Conservation (phyloP, 1,140 invertebrate genomes). For the Augochlora pura region DNA sequence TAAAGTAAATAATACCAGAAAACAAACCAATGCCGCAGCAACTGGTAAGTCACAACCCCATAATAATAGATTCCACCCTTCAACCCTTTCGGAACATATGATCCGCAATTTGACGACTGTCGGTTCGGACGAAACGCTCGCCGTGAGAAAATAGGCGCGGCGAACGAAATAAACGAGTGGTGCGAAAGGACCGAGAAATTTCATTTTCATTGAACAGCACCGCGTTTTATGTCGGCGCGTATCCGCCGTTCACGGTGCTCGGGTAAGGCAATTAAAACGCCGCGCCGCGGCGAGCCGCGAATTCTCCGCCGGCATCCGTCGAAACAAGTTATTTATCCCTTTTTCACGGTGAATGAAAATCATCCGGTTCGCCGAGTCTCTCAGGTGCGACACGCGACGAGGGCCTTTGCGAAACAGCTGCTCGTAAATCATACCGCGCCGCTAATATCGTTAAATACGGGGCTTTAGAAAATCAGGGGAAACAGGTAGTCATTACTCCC, state of each 20-base stretch:
- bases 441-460: constrained; percentile 15
- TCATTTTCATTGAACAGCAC: too few species aligned
- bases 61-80: too few species aligned
- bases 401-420: constrained; percentile 33
- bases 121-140: too few species aligned
- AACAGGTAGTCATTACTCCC: constrained; percentile 20
- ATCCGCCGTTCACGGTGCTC: background rate
- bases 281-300: background rate
- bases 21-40: too few species aligned
- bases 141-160: too few species aligned
- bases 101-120: too few species aligned
- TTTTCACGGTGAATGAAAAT: constrained; percentile 28
- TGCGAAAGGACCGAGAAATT: too few species aligned
- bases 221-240: too few species aligned
- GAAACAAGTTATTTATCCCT: constrained; percentile 17
- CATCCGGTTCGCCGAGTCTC: background rate
- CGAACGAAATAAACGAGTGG: too few species aligned
- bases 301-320: background rate
- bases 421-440: constrained; percentile 2
- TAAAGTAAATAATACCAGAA: too few species aligned
- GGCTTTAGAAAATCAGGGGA: constrained; percentile 29
- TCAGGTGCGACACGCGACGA: background rate
- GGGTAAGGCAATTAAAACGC: background rate
- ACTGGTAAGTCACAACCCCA: too few species aligned
- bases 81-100: too few species aligned